phyloP scores from a whole-genome alignment of 2,797 vertebrate genomes.

The Chiloscyllium punctatum region DNA sequence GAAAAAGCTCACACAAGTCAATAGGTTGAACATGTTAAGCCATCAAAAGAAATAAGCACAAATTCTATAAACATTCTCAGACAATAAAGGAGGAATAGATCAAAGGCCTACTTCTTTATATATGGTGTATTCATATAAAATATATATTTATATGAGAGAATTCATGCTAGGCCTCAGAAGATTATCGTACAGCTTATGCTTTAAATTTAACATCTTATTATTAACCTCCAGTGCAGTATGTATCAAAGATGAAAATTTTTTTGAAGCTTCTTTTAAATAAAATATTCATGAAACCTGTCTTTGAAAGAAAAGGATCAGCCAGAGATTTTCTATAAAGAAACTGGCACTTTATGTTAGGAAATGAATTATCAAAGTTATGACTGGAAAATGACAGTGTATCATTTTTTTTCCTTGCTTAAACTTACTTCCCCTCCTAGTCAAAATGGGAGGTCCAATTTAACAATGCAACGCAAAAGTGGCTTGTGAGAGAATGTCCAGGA shows the following conservation, averaged over 20 bases:
- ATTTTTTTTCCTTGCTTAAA: background rate
- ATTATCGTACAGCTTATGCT: background rate
- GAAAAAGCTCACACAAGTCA: background rate
- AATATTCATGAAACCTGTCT: conserved; percentile 30
- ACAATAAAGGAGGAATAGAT: background rate
- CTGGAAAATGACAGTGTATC: background rate
- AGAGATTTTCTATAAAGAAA: conserved; percentile 16
- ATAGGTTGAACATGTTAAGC: conserved; percentile 14
- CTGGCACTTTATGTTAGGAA: background rate
- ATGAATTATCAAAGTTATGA: background rate
- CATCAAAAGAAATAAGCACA: background rate
- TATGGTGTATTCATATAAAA: background rate
- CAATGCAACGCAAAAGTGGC: background rate
- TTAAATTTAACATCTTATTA: conserved; percentile 8
- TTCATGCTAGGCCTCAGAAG: background rate
- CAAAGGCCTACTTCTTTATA: background rate
- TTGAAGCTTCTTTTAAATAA: background rate
- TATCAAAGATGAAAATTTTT: background rate
- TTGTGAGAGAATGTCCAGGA: background rate
- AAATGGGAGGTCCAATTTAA: background rate
- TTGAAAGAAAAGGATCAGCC: conserved; percentile 11
- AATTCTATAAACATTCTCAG: background rate
- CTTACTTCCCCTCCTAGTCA: background rate
- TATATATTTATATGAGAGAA: no score
- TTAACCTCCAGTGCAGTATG: background rate